Conservation (phyloP, 2,888 invertebrate species). For the Tortrix viridana region DNA sequence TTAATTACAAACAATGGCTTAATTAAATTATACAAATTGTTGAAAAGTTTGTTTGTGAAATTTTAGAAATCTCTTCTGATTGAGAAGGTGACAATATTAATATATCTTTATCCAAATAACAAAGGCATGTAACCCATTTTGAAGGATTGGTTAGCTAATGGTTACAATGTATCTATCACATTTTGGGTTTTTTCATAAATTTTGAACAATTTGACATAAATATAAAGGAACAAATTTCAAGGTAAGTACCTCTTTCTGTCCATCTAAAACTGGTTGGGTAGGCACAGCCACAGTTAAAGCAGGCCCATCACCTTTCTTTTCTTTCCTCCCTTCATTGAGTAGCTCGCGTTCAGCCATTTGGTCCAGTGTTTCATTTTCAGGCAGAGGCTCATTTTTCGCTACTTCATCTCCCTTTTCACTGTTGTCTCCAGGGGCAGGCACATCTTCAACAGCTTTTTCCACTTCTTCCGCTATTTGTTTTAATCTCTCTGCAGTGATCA, state of each 20-base stretch:
- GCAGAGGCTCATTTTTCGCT: slow-evolving; percentile 42
- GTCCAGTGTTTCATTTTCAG: slow-evolving; percentile 77
- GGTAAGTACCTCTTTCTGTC: slow-evolving; percentile 84
- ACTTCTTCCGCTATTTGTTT: slow-evolving; percentile 78
- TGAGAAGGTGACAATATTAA: no score
- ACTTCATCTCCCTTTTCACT: slow-evolving; percentile 39
- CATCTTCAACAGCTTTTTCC: slow-evolving; percentile 79
- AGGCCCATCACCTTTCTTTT: slow-evolving; percentile 61
- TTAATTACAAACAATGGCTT: no score
- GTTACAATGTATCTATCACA: no score
- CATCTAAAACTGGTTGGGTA: slow-evolving; percentile 81
- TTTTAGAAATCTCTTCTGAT: no score
- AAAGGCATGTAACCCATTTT: no score
- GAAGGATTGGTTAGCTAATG: no score
- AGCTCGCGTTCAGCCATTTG: slow-evolving; percentile 90
- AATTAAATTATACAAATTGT: no score
- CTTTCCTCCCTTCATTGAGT: slow-evolving; percentile 82
- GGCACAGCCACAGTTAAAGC: slow-evolving; percentile 83
- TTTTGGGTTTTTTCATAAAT: no score
- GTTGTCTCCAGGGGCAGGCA: slow-evolving; percentile 61
- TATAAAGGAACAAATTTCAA: not conserved
- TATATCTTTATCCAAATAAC: no score
- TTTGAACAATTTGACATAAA: no score
- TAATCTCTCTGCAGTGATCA: slow-evolving; percentile 78
- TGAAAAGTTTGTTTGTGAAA: no score